phyloP scores from a whole-genome alignment of 2,888 invertebrate genomes.

The Eilema sororculum region DNA sequence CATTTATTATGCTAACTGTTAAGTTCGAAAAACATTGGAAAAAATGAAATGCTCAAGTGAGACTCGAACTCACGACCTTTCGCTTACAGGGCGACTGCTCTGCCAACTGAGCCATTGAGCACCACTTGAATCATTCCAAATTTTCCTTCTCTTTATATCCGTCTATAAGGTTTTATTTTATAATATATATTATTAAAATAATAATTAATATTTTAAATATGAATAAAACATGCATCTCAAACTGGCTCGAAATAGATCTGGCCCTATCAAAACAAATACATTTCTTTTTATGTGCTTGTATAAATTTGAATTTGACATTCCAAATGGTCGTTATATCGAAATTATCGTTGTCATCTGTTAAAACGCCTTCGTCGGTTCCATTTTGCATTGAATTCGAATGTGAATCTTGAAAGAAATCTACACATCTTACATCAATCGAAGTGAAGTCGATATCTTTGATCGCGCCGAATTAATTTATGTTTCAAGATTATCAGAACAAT shows the following conservation, averaged over 20 bases:
- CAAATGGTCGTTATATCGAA: constrained; percentile 34
- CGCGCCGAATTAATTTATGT: constrained; percentile 44
- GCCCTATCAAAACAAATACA: constrained; percentile 8
- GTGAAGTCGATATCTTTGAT: constrained; percentile 48
- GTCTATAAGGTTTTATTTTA: too few relatives aligned
- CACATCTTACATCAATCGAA: constrained; percentile 45
- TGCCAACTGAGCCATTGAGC: too few relatives aligned
- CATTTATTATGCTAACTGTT: too few relatives aligned
- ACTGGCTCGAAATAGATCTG: background rate
- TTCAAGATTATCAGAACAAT: constrained; percentile 33
- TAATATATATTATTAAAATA: too few relatives aligned
- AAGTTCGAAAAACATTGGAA: too few relatives aligned
- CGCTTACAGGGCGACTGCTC: too few relatives aligned
- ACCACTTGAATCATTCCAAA: too few relatives aligned
- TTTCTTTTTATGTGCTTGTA: constrained; percentile 11
- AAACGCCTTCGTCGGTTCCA: constrained; percentile 23
- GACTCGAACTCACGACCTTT: too few relatives aligned
- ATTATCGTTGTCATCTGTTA: constrained; percentile 41
- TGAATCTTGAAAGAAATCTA: constrained; percentile 39
- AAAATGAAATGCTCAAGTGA: too few relatives aligned
- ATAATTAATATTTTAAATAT: too few relatives aligned
- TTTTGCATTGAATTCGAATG: constrained; percentile 38
- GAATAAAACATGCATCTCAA: background rate
- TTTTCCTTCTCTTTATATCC: too few relatives aligned
- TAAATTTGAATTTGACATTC: constrained; percentile 10